Evolutionary conservation across 2,113 vertebrate genomes (phyloP), one percentile per base, ranked within the genome.

Genomic region (Hypanus sabinus): DNA sequence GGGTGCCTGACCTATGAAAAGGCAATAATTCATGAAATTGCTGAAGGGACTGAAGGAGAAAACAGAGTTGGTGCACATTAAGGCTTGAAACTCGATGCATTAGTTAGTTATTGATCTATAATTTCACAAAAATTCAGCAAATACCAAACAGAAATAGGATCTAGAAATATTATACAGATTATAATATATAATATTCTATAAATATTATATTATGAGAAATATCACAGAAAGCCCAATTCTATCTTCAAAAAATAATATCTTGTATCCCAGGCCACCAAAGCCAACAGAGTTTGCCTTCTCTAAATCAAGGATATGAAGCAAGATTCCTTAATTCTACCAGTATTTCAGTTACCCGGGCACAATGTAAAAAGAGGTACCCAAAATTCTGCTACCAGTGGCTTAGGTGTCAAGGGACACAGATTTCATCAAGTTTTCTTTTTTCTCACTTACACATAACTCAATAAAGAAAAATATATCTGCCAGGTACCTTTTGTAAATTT

Each of bases 1-100:
- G 99, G 0, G 99, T 99, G 94, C 99, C 99, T 0, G 99, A 99
- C 96, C 98, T 99, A 94, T 11, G 94, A 85, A 79, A 62, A 73
- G 62, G 83, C 57, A 93, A 18, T 46, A 75, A 73, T 22, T 22
- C 7, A 36, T 93, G 70, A 93, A 46, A 93, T 73, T 73, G 36
- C 36, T 73, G 91, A 11, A 93, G 22, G 38, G 36, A 73, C 27
- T 73, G 6, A 11, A 6, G 46, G 4, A 46, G 33, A 46, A 88
- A 6, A 88, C 57, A 88, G 6, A 62, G 24, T 30, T 11, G 16
- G 60, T n/a, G 0, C 0, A 27, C 27, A n/a, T 30, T n/a, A 62
- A 60, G 55, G 27, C 11, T 24, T 88, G 57, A 88, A 62, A 24
- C 22, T 55, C 46, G 27, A 85, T 22, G 22, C 46, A 85, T 55